These are phyloP conservation scores for Cephalotes varians DNA, from an alignment of 2,888 invertebrate species.

Conservation along the genomic window DNA sequence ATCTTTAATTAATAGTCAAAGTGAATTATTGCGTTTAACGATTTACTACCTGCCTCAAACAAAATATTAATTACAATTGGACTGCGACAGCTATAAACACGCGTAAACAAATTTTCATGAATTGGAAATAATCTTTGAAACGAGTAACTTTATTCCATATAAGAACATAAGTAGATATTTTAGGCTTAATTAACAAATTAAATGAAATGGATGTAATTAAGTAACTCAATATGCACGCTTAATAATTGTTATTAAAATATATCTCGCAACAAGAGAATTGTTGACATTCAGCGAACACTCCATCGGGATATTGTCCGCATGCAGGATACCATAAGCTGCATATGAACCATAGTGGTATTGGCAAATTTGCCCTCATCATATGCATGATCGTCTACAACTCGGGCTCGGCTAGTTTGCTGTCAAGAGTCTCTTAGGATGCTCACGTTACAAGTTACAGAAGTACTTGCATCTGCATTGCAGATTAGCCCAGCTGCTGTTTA, in stretches of 20 bases:
- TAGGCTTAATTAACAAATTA: neutral
- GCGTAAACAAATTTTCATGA: slow-evolving; percentile 6
- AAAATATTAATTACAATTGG: neutral
- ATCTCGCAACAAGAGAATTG: slow-evolving; percentile 15
- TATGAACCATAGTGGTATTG: slow-evolving; percentile 42
- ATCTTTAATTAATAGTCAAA: neutral
- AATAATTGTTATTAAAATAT: slow-evolving; percentile 10
- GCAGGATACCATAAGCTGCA: slow-evolving; percentile 13
- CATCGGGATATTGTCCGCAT: slow-evolving; percentile 25
- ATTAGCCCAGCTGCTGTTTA: slow-evolving; percentile 50
- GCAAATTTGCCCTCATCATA: slow-evolving; percentile 47
- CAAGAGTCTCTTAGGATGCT: slow-evolving; percentile 51
- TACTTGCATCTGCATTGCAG: slow-evolving; percentile 53
- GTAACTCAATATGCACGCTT: neutral
- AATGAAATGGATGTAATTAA: neutral
- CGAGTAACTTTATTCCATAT: neutral
- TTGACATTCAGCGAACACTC: neutral
- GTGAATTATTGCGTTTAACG: neutral
- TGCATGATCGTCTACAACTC: slow-evolving; percentile 34
- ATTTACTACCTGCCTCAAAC: neutral
- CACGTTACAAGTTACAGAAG: slow-evolving; percentile 54
- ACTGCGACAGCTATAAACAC: neutral
- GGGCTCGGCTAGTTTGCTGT: slow-evolving; percentile 18
- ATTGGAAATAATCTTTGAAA: neutral
- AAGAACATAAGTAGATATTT: neutral